Conservation (phyloP, 2,797 vertebrate genomes). For the Anguilla marmorata region DNA sequence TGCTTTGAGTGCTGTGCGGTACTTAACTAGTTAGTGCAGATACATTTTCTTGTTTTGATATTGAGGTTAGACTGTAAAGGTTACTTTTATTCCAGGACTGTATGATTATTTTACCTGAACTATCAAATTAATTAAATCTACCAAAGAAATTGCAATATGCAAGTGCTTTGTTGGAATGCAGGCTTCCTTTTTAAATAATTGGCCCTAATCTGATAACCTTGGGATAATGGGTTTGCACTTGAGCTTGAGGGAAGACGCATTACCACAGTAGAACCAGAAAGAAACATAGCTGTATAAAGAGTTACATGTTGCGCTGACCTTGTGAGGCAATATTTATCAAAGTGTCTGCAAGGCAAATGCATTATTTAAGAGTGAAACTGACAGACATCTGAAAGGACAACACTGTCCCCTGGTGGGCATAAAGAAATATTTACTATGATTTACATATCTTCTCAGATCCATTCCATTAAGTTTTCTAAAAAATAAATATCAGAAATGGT, state of each 20-base stretch:
- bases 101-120: background rate
- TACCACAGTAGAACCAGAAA: background rate
- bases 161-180: background rate
- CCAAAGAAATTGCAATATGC: background rate
- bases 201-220: background rate
- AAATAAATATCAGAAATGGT: background rate
- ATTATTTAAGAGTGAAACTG: background rate
- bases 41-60: background rate
- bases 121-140: background rate
- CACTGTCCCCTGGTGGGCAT: constrained; percentile 53
- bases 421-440: background rate
- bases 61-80: background rate
- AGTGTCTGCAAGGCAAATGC: background rate
- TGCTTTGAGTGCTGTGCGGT: background rate
- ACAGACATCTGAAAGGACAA: constrained; percentile 8
- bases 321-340: background rate
- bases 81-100: background rate
- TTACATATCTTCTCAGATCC: background rate
- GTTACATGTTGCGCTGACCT: background rate
- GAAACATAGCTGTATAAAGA: background rate
- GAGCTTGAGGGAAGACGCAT: background rate
- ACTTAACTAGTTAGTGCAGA: background rate
- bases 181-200: background rate
- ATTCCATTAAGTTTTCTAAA: background rate
- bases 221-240: background rate